Evolutionary conservation across 2,888 invertebrate species (phyloP), one percentile per base, ranked within the genome.

Genomic region (Bimastos eiseni): DNA sequence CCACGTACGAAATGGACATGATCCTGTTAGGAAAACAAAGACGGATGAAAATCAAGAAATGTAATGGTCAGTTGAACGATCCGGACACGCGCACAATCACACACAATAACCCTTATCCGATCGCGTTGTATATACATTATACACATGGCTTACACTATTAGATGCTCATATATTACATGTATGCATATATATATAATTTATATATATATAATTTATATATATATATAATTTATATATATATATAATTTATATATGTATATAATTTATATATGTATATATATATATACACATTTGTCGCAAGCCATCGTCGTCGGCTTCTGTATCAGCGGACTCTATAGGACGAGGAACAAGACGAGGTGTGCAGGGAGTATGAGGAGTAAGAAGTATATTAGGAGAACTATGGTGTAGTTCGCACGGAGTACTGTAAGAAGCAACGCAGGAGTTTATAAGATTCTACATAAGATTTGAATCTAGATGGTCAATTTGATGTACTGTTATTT

Each of bases 1-100:
- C 86, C 86, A 37, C 86, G 36, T 37, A 86, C 13, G 86, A 86
- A 86, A 86, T 86, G 86, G 86, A 86, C 86, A 86, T 5, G 86
- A 34, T 37, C 86, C 86, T 37, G 86, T 86, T 86, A 21, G 86
- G 11, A 86, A 86, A 86, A 34, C 86, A 86, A 86, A 86, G 86
- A 86, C 86, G 37, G 86, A 86, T 86, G 86, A 86, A 86, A 86
- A 86, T 86, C 34, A 24, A 34, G 86, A 86, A 86, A 86, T 37
- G 86, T 86, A 86, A 86, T 86, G 86, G 37, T 21, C 86, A 86
- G n/a, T 21, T 37, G 86, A 86, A 86, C 86, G 13, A 70, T 13
- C 70, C 70, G 17, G 17, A 70, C 13, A 17, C 70, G 8, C 70
- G 13, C 70, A 70, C 70, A 70, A 30, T 70, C 70, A 70, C 70